Evolutionary conservation across 2,113 vertebrate genomes (phyloP).

Genomic region (Hippolais icterina): DNA sequence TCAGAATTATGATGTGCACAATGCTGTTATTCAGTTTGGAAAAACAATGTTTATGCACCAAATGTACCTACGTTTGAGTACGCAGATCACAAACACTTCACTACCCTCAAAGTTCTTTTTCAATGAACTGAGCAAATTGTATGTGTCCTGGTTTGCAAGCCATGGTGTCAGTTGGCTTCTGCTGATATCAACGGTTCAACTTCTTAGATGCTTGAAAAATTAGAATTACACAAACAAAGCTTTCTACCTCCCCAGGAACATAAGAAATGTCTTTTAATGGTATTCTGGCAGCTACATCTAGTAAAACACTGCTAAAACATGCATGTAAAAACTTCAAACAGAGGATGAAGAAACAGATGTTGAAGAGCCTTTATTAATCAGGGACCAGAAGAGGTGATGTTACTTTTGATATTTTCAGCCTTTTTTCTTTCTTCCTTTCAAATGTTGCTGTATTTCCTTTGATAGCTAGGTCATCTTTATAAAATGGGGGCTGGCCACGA

Average conservation of each 20-base stretch:
- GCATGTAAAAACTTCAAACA: neutral
- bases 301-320: neutral
- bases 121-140: neutral
- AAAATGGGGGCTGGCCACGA: neutral
- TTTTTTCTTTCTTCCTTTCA: neutral
- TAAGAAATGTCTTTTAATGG: neutral
- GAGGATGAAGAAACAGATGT: neutral
- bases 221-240: neutral
- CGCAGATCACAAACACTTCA: neutral
- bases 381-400: neutral
- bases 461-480: neutral
- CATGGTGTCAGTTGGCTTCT: neutral
- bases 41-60: neutral
- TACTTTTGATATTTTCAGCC: neutral
- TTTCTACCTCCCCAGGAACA: neutral
- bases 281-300: neutral
- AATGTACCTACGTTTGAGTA: neutral
- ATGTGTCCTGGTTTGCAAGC: neutral
- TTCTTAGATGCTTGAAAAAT: neutral
- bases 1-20: neutral
- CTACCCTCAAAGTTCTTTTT: neutral
- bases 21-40: neutral
- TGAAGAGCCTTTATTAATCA: neutral
- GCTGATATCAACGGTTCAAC: neutral
- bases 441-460: neutral